Base-by-base conservation (phyloP, 2,797 vertebrate species). In the Rhodeus uyekii region DNA sequence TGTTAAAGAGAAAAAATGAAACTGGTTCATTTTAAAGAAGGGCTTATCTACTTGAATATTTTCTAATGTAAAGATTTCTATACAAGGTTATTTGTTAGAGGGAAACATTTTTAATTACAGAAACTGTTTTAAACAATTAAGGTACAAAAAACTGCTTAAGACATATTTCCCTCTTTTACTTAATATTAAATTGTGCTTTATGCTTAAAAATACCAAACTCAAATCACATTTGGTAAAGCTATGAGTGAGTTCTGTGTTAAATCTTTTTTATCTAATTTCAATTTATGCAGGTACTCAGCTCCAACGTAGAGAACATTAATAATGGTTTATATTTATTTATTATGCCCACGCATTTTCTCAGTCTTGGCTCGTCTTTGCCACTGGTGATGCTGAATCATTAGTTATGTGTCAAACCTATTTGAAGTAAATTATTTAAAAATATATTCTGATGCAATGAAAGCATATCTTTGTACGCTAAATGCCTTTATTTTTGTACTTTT, bases 41-140 rank as follows among this genome's bases (percentile, higher is more conserved):
- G 50, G 42, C 39, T 67, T 16, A 48, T 46, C 19, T 64, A 80
- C 84, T 87, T 84, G 84, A 87, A 83, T 63, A 61, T 86, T 87
- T 86, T 80, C 50, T 80, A 39, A 79, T 71, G 50, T 44, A 73
- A 80, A 84, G n/a, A 65, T 87, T 86, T 87, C 61, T 81, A 61
- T 82, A 64, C 18, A 27, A 34, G 16, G 60, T 60, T 29, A n/a
- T 34, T 64, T 55, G 36, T 76, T n/a, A 27, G n/a, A 38, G 61
- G 32, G 44, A 65, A 77, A 77, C 8, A 12, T 55, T 29, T 44
- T 61, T 6, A 46, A 27, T 44, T 29, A 8, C 38, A 29, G 24
- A 24, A 71, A 50, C 13, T 0, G 42, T 46, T 63, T 76, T 12
- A 32, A 63, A 69, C 44, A 3, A 29, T 60, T 78, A n/a, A n/a